phyloP scores from a whole-genome alignment of 2,797 vertebrate genomes.

The Tarsius wallacei region DNA sequence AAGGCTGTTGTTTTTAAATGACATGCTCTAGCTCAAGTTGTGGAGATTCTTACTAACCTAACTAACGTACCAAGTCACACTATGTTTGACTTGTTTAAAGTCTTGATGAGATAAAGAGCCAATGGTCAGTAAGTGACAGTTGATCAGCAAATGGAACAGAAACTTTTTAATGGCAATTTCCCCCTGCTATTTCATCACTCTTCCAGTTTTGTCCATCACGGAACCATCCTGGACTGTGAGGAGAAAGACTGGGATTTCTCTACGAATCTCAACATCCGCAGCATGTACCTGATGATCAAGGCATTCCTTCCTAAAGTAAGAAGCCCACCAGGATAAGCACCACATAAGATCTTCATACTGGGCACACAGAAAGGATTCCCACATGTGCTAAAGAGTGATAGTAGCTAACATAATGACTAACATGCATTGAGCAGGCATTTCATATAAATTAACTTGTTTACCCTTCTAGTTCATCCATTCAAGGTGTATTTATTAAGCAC shows the following conservation, averaged over 20 bases:
- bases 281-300: constrained; percentile 98
- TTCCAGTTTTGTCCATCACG: constrained; percentile 96
- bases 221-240: constrained; percentile 96
- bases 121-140: not conserved
- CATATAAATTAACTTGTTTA: not conserved
- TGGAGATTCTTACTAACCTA: not conserved
- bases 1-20: constrained; percentile 5
- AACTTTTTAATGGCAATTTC: not conserved
- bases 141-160: not conserved
- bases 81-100: not conserved
- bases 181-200: not conserved
- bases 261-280: constrained; percentile 96
- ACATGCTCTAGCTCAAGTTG: not conserved
- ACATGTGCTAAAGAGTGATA: not conserved
- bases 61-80: not conserved
- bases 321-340: not conserved
- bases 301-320: constrained; percentile 96
- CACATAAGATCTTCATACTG: not conserved
- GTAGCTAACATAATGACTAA: not conserved
- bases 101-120: not conserved
- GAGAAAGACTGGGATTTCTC: constrained; percentile 98
- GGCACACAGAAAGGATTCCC: not conserved
- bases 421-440: not conserved
- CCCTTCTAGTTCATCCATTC: not conserved
- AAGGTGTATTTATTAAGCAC: not conserved